Evolutionary conservation across 2,797 vertebrate species (phyloP), one percentile per base, ranked within the genome.

Genomic region (Silurus aristotelis): DNA sequence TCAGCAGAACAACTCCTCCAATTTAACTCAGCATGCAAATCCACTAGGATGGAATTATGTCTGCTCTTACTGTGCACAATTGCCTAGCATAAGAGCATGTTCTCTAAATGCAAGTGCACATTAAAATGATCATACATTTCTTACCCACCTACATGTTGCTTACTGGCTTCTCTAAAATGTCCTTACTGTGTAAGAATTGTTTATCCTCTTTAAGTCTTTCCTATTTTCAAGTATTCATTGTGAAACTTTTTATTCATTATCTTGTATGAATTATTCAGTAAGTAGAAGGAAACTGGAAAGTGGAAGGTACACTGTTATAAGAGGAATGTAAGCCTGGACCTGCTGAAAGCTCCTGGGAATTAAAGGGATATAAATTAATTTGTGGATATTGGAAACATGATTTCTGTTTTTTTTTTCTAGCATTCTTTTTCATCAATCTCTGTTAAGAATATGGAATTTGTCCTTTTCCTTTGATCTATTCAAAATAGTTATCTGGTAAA

Each of bases 41-140:
- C 9, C 80, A n/a, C 58, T 31, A 8, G 75, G n/a, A 64, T 31
- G 25, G 27, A 48, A 85, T 48, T 27, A 72, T 60, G 43, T 81
- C 20, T 81, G 58, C 5, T 48, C n/a, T 12, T 52, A 31, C n/a
- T 70, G 5, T 84, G 76, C 19, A 55, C 38, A 38, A 72, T 52
- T 85, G 10, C n/a, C 76, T 71, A 61, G 43, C 17, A 27, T 52
- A 85, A 80, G 56, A 72, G 25, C 43, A 80, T 22, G 10, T 63
- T 55, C 67, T 63, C 72, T 66, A n/a, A 83, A 61, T 77, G 8
- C 17, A 60, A 68, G 61, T 63, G 61, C 20, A 63, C 27, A 25
- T 73, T 27, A 56, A 56, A 76, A 76, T 10, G 9, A 76, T 27
- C 14, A 76, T 27, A 20, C 38, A 71, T n/a, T 58, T 56, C 52